Conservation (phyloP, 2,113 vertebrate genomes). For the Takifugu flavidus region DNA sequence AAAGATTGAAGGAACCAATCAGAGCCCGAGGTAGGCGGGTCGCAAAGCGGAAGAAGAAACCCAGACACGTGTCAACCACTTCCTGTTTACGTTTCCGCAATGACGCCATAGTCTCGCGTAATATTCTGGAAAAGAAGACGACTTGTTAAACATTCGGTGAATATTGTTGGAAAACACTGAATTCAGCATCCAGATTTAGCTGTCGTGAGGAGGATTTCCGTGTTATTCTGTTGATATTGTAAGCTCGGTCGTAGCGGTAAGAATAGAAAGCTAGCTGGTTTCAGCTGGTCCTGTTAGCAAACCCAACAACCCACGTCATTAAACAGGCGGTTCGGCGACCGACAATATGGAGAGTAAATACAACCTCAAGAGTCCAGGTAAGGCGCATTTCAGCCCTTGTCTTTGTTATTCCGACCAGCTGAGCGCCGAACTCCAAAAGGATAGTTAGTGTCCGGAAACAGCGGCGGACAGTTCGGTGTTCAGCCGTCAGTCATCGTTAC, state of each 20-base stretch:
- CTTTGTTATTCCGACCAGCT: background rate
- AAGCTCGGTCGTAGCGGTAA: background rate
- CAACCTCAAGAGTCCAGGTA: background rate
- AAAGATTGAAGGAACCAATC: no score
- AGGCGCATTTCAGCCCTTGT: background rate
- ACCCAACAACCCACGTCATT: background rate
- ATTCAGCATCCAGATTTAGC: background rate
- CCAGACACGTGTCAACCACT: background rate
- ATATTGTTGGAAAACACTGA: background rate
- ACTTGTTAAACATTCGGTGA: background rate
- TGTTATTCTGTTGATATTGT: background rate
- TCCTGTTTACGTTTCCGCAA: constrained; percentile 1
- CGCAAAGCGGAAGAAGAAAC: background rate
- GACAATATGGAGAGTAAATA: background rate
- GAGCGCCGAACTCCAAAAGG: no score
- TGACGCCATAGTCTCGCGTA: background rate
- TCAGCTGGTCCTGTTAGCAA: background rate
- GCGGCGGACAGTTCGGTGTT: no score
- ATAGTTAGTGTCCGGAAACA: no score
- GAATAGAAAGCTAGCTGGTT: background rate
- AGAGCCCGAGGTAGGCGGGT: no score
- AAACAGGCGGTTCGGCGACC: background rate
- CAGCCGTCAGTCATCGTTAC: no score
- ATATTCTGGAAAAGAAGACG: background rate
- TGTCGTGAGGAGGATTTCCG: background rate